phyloP scores from a whole-genome alignment of 2,113 vertebrate species.

The Ptilorrhoa leucosticta region DNA sequence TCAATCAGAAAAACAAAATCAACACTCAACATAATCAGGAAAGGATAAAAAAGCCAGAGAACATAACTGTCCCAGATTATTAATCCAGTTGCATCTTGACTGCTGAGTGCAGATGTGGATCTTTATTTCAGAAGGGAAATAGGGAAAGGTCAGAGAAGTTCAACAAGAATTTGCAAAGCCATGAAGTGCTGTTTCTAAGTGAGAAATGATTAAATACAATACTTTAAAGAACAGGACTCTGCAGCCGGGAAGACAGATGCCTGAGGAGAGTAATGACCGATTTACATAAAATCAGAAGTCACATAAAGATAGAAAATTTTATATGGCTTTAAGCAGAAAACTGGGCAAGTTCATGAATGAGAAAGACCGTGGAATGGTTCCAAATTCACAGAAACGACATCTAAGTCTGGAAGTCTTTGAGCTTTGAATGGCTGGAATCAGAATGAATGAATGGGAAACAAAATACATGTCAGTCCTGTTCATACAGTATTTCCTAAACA shows the following conservation, averaged over 20 bases:
- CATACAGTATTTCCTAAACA: not conserved
- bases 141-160: not conserved
- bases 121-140: not conserved
- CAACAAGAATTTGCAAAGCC: not conserved
- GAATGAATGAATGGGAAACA: not conserved
- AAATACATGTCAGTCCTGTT: not conserved
- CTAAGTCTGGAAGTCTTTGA: not conserved
- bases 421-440: not conserved
- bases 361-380: not conserved
- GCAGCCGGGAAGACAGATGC: not conserved
- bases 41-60: not conserved
- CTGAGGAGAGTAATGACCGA: not conserved
- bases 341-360: not conserved
- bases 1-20: not conserved
- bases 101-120: not conserved
- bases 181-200: not conserved
- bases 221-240: not conserved
- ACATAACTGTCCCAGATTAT: not conserved
- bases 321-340: not conserved
- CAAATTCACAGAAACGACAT: not conserved
- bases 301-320: not conserved
- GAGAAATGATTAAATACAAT: not conserved
- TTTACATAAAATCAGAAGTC: not conserved
- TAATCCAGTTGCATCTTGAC: not conserved
- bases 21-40: not conserved